These are phyloP conservation scores for Oreamnos americanus DNA, from an alignment of 2,113 vertebrate species.

Conservation along the genomic window DNA sequence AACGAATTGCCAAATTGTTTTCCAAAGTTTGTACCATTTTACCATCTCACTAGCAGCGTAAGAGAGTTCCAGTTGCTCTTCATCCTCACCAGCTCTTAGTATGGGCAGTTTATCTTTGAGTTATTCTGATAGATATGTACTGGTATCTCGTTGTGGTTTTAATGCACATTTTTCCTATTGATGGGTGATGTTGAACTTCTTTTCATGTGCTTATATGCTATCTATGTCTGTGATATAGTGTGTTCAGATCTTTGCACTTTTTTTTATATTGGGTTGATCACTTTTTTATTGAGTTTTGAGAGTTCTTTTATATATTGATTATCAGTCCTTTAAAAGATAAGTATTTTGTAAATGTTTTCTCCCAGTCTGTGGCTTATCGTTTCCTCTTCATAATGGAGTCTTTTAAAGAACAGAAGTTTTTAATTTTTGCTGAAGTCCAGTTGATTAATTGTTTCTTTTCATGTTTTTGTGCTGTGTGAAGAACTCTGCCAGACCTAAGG, in stretches of 20 bases:
- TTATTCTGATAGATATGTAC: neutral
- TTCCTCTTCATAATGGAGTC: neutral
- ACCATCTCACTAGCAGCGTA: accelerated
- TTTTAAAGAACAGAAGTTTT: slow-evolving; percentile 31
- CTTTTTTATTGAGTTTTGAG: neutral
- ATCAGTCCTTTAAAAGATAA: neutral
- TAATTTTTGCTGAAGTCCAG: slow-evolving; percentile 5
- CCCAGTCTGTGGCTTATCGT: neutral
- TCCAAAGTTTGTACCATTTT: neutral
- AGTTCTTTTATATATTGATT: slow-evolving; percentile 1
- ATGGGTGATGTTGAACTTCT: neutral
- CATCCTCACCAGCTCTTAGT: neutral
- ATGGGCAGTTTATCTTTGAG: neutral
- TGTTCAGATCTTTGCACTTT: neutral
- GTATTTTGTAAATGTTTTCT: slow-evolving; percentile 19
- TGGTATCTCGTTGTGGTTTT: neutral
- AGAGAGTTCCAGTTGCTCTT: neutral
- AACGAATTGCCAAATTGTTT: neutral
- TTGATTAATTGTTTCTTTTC: neutral
- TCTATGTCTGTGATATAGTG: neutral
- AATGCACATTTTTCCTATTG: neutral
- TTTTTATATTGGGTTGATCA: neutral
- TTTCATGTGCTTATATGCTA: neutral
- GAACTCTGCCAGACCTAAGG: neutral
- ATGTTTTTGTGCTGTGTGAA: neutral